Evolutionary conservation across 1,140 invertebrate genomes (phyloP).

Genomic region (Mactra quadrangularis): DNA sequence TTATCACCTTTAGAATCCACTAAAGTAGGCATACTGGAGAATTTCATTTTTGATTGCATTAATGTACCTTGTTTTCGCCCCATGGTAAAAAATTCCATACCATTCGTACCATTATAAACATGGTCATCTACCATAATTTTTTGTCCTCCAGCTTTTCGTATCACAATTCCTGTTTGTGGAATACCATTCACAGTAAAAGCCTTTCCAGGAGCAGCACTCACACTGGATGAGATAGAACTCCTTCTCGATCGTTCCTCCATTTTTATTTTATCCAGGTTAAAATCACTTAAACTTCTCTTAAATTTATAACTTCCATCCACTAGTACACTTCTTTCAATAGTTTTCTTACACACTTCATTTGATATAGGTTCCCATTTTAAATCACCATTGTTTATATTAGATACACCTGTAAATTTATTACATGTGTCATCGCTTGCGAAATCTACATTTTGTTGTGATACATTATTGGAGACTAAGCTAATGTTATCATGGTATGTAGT

Average conservation of each 20-base stretch:
- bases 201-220: neutral
- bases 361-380: slow-evolving; percentile 42
- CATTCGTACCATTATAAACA: slow-evolving; percentile 49
- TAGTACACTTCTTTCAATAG: neutral
- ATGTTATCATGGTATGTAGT: slow-evolving; percentile 39
- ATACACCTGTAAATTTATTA: slow-evolving; percentile 44
- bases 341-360: slow-evolving; percentile 24
- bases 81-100: slow-evolving; percentile 57
- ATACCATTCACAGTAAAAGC: slow-evolving; percentile 38
- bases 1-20: slow-evolving; percentile 71
- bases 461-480: slow-evolving; percentile 40
- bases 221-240: neutral
- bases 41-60: slow-evolving; percentile 67
- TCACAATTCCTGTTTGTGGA: slow-evolving; percentile 42
- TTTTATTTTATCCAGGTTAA: slow-evolving; percentile 47
- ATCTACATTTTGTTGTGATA: slow-evolving; percentile 32
- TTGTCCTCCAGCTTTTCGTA: slow-evolving; percentile 27
- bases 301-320: slow-evolving; percentile 16
- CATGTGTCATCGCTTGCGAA: slow-evolving; percentile 48
- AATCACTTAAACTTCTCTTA: slow-evolving; percentile 49
- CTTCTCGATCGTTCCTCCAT: slow-evolving; percentile 48
- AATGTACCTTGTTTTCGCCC: slow-evolving; percentile 39
- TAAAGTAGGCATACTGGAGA: slow-evolving; percentile 76
- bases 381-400: slow-evolving; percentile 8
- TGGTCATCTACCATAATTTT: slow-evolving; percentile 31